Conservation (phyloP, 2,888 invertebrate genomes). For the Drosophila nr. perissopoda region DNA sequence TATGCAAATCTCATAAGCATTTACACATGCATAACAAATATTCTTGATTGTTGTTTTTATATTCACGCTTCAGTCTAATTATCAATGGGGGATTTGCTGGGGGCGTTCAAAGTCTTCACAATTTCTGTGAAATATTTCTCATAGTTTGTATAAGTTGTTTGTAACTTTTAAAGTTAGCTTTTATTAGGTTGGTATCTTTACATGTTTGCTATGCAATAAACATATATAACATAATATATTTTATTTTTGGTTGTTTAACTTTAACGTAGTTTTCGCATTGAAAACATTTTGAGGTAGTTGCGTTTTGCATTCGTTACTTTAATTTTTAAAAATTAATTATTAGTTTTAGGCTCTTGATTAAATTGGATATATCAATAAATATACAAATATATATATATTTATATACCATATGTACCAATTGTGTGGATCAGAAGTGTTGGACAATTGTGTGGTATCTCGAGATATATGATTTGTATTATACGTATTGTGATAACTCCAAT, state of each 20-base stretch:
- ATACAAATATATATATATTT: conserved; percentile 7
- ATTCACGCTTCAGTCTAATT: conserved; percentile 68
- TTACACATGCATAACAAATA: conserved; percentile 3
- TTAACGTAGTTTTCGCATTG: conserved; percentile 48
- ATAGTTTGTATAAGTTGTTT: conserved; percentile 59
- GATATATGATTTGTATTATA: conserved; percentile 6
- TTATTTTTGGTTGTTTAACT: conserved; percentile 47
- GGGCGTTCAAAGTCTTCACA: conserved; percentile 10
- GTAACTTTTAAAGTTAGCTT: conserved; percentile 70
- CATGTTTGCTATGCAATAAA: conserved; percentile 77
- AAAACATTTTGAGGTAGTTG: conserved; percentile 71
- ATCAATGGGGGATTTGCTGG: conserved; percentile 20
- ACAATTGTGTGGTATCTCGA: conserved; percentile 26
- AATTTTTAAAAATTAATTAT: conserved; percentile 31
- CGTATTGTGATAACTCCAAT: conserved; percentile 35
- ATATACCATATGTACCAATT: conserved; percentile 4
- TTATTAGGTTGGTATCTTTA: conserved; percentile 59
- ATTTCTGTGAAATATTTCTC: conserved; percentile 9
- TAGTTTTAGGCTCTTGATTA: conserved; percentile 39
- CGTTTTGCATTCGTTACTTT: conserved; percentile 48
- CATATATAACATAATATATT: conserved; percentile 60
- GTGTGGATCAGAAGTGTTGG: conserved; percentile 42
- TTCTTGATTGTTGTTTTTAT: conserved; percentile 30
- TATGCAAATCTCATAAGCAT: conserved; percentile 19
- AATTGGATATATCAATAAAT: conserved; percentile 60